Conservation (phyloP, 2,797 vertebrate genomes). For the Aselliscus stoliczkanus region DNA sequence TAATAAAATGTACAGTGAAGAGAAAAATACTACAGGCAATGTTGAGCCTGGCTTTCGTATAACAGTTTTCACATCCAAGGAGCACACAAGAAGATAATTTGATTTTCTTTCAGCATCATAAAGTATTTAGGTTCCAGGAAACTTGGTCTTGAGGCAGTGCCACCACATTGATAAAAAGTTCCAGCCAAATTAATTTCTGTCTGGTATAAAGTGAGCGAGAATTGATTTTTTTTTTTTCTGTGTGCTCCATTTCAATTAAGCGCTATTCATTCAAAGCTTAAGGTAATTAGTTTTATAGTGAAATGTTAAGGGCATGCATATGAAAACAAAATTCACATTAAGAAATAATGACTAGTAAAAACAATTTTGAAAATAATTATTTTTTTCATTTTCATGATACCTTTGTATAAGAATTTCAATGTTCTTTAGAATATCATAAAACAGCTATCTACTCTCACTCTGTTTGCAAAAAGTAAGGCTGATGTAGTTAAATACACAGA, state of each 20-base stretch:
- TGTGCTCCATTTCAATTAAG: not conserved
- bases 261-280: not conserved
- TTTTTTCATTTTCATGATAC: not conserved
- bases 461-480: not conserved
- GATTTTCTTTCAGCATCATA: constrained; percentile 22
- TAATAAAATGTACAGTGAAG: not conserved
- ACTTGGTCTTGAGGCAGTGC: not conserved
- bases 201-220: not conserved
- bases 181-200: not conserved
- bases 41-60: not conserved
- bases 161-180: not conserved
- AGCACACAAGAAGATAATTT: not conserved
- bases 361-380: not conserved
- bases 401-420: not conserved
- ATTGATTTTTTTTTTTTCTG: not conserved
- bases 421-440: not conserved
- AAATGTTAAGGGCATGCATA: not conserved
- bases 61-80: constrained; percentile 21
- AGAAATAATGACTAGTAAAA: constrained; percentile 3
- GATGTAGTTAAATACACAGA: not conserved
- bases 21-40: not conserved
- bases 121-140: not conserved
- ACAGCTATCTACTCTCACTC: not conserved
- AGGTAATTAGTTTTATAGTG: not conserved
- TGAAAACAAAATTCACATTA: not conserved